Evolutionary conservation across 2,888 invertebrate species (phyloP).

Genomic region (Julus scandinavius): DNA sequence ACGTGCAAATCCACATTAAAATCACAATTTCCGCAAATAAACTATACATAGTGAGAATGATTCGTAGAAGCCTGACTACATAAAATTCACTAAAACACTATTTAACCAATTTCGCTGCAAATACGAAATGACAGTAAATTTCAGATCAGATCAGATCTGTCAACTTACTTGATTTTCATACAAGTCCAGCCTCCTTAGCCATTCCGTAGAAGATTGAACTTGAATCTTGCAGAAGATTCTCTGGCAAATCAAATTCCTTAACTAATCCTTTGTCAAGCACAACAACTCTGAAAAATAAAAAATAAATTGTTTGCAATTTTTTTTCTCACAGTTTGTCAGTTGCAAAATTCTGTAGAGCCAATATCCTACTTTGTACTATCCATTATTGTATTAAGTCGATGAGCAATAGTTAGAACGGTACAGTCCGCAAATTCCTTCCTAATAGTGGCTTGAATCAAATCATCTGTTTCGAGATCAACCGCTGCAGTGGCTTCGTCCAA

Average conservation of each 20-base stretch:
- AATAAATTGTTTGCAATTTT: neutral
- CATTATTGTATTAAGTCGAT: conserved; percentile 91
- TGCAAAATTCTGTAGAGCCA: neutral
- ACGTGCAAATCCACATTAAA: no score
- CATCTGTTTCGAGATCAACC: conserved; percentile 70
- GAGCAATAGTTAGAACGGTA: conserved; percentile 92
- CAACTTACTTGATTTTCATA: neutral
- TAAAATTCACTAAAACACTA: neutral
- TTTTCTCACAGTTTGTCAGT: neutral
- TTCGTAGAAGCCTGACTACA: neutral
- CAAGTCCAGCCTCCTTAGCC: conserved; percentile 86
- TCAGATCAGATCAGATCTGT: neutral
- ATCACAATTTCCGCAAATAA: no score
- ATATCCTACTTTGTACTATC: conserved; percentile 68
- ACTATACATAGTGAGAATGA: neutral
- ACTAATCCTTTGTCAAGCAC: conserved; percentile 79
- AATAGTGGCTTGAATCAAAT: conserved; percentile 78
- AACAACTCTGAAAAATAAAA: conserved; percentile 73
- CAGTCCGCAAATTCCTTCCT: conserved; percentile 85
- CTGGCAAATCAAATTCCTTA: conserved; percentile 81
- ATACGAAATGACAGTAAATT: no score
- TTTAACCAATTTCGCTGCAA: neutral
- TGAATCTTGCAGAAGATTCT: conserved; percentile 75
- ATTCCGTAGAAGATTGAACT: conserved; percentile 81
- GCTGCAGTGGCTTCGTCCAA: conserved; percentile 71